phyloP scores from a whole-genome alignment of 1,140 invertebrate genomes.

The Neodiprion fabricii region DNA sequence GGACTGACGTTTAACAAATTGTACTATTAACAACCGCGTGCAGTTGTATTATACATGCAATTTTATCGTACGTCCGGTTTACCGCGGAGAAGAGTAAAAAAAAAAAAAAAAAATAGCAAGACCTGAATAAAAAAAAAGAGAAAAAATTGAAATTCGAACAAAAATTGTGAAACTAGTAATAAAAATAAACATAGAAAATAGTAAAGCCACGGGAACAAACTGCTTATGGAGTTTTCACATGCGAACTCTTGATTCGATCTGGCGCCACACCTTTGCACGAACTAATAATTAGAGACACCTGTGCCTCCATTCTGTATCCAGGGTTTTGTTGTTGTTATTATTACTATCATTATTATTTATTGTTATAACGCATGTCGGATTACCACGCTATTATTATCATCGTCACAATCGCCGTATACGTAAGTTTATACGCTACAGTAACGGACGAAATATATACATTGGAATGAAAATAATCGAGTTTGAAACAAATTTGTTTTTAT shows the following conservation, averaged over 20 bases:
- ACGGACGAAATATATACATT: too few species aligned
- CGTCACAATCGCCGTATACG: too few species aligned
- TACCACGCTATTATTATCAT: too few species aligned
- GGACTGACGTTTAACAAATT: too few species aligned
- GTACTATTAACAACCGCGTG: too few species aligned
- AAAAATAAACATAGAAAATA: background rate
- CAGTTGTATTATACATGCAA: too few species aligned
- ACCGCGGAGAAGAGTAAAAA: too few species aligned
- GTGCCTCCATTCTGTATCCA: background rate
- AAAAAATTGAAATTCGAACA: background rate
- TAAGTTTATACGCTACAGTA: too few species aligned
- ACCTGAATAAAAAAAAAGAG: background rate
- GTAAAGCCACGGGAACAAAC: too few species aligned
- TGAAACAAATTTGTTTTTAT: too few species aligned
- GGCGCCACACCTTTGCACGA: conserved; percentile 3
- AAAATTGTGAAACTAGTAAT: background rate
- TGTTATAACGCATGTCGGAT: background rate
- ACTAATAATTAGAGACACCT: conserved; percentile 3
- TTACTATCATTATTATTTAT: background rate
- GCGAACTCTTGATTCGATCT: conserved; percentile 5
- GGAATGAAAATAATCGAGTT: too few species aligned
- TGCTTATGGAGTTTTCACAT: background rate
- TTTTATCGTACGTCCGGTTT: too few species aligned
- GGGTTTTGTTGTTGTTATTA: background rate
- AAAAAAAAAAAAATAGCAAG: background rate